Evolutionary conservation across 2,797 vertebrate genomes (phyloP), one percentile per base, ranked within the genome.

Genomic region (Lagodon rhomboides): DNA sequence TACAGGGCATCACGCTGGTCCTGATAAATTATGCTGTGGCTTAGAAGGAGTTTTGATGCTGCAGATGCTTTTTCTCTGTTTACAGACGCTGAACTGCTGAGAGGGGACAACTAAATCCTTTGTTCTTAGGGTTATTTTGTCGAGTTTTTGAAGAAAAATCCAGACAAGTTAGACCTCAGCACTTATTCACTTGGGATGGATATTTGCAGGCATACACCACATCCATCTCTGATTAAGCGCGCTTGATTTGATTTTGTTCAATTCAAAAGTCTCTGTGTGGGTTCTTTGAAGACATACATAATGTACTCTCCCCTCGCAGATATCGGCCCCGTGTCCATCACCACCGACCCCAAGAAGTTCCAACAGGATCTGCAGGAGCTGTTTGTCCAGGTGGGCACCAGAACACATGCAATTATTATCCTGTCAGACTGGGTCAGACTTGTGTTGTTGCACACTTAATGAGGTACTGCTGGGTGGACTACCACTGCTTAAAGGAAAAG

Each of bases 271-370:
- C 16, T 68, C 22, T 30, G 8, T 55, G 68, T 27, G 27, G 20
- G 0, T 59, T 54, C 25, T 81, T 80, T 77, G 56, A 80, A 83
- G 23, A 78, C 77, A 11, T 68, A 3, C 63, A 41, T 83, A 34
- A 34, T 34, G 30, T 34, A 34, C 67, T 76, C 66, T 68, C 34
- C 75, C 59, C 51, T 68, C 9, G 1, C 94, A 99, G 98, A 98
- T 61, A 96, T 99, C 1, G 98, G 98, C 38, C 98, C 98, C 0
- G 96, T 97, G 73, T 98, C 96, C 79, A 96, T 98, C 88, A 99
- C 98, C 0, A 95, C 95, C 0, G 97, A 99, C 79, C 97, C 98
- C 0, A 88, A 66, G 79, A 96, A 96, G 90, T 99, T 99, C 89
- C 98, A 98, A 93, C 93, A 85, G 87, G 97, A 96, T 87, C 95